These are phyloP conservation scores for Saxidomus purpurata DNA, from an alignment of 1,140 invertebrate genomes.

Conservation along the genomic window DNA sequence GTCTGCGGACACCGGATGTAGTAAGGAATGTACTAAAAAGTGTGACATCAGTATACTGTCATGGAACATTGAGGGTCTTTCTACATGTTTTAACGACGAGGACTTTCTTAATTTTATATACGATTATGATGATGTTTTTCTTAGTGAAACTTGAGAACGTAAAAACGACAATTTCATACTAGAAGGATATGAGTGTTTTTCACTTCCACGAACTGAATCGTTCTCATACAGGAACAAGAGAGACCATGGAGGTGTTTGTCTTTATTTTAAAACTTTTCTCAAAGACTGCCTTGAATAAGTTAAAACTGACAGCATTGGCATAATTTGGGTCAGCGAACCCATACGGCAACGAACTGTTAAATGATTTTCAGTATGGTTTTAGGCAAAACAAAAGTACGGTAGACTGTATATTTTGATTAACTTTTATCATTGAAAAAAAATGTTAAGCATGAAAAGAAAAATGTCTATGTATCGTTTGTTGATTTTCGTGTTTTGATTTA, in stretches of 20 bases:
- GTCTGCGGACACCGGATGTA: not conserved
- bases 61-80: conserved; percentile 34
- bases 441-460: not conserved
- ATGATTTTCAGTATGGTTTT: no score
- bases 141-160: conserved; percentile 20
- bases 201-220: not conserved
- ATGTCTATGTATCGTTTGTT: not conserved
- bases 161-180: not conserved
- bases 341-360: no score
- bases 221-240: not conserved
- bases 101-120: conserved; percentile 34
- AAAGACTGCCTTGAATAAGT: not conserved
- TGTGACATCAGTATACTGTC: conserved; percentile 10
- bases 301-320: not conserved
- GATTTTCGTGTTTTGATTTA: no score
- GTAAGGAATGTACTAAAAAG: conserved; percentile 26
- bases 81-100: conserved; percentile 21
- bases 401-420: no score
- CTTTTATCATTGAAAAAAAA: not conserved
- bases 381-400: no score
- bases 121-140: conserved; percentile 3
- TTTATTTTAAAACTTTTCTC: not conserved
- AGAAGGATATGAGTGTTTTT: conserved; percentile 6
- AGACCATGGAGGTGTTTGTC: conserved; percentile 11
- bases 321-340: not conserved